Base-by-base conservation (phyloP, 2,888 invertebrate species). In the Hyles lineata region DNA sequence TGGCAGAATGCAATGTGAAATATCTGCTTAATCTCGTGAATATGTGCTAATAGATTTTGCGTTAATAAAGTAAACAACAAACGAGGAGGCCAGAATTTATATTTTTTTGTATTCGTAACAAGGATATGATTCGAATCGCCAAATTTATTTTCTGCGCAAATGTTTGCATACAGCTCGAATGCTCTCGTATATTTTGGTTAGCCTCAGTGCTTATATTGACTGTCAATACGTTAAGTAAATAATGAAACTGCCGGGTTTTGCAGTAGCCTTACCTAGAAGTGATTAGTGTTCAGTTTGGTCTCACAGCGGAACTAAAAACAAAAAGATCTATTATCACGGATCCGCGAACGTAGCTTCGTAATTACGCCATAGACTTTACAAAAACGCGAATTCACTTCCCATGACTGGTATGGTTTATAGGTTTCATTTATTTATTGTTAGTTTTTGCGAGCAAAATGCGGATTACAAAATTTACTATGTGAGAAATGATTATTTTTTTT, bases 321-420 rank as follows among this genome's bases (percentile, higher is more conserved):
- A 89, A 89, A 88, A 86, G 77, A 76, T 80, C 77, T 83, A 86
- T 89, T 88, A 90, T 86, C 88, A 83, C 84, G 81, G 86, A 85
- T 84, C 86, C 86, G 82, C 85, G 85, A 88, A 88, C 85, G 82
- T 83, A 83, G 83, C 83, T 85, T 84, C 84, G 84, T 87, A 89
- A 90, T 89, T 88, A 83, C 82, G 82, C 81, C 80, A 76, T 80
- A 79, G 80, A 81, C 83, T 83, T 77, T 80, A 89, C 80, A 91
- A 91, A 93, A 91, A 90, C 86, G 78, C 79, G 84, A 85, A 89
- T 78, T 89, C 91, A 88, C 83, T 93, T 93, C 94, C 94, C 94
- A 94, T 93, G 94, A 94, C 94, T 89, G 83, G 82, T 84, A 83
- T 86, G 72, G 23, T 23, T 72, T 72, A 58, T 67, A 67, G 72